Base-by-base conservation (phyloP, 2,888 invertebrate species). In the Sinohyriopsis cumingii region DNA sequence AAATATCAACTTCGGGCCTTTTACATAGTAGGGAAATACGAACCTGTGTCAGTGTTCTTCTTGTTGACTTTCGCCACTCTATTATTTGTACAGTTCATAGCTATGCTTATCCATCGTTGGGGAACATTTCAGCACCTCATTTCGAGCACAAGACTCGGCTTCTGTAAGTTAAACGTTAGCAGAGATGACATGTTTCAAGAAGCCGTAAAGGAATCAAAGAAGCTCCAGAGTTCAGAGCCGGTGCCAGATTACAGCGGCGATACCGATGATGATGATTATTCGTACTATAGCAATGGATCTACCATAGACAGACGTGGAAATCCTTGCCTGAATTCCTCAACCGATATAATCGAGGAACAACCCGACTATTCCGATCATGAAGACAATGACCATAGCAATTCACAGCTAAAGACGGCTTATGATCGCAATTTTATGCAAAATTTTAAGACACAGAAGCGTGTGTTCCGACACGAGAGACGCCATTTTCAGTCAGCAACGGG, bases 21-120 rank as follows among this genome's bases (percentile, higher is more conserved):
- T 55, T 86, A 80, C 73, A 78, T 86, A n/a, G 77, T 68, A 7
- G 78, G 78, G n/a, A 76, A 80, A 69, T 84, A 87, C 63, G 87
- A 87, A 66, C 87, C 87, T 3, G 71, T 86, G 96, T 98, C 85
- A 92, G 92, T 99, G 72, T 96, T 98, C 25, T 98, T 99, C 89
- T 96, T 99, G 79, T 95, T 97, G 91, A 97, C 99, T 93, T 99
- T 98, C 91, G 96, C 97, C 56, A 92, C 97, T 84, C 97, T 99
- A 91, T 92, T 99, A 91, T 92, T 98, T 55, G 96, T 98, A 84
- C 98, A 99, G 91, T 99, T 99, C 91, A 93, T 94, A 67, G 98
- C 97, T 82, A 99, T 98, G 98, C 92, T 99, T 92, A 96, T 98
- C 93, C 99, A 99, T 95, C 94, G 99, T 85, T 98, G 98, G 89